Conservation (phyloP, 2,888 invertebrate species). For the Tetragonisca angustula region DNA sequence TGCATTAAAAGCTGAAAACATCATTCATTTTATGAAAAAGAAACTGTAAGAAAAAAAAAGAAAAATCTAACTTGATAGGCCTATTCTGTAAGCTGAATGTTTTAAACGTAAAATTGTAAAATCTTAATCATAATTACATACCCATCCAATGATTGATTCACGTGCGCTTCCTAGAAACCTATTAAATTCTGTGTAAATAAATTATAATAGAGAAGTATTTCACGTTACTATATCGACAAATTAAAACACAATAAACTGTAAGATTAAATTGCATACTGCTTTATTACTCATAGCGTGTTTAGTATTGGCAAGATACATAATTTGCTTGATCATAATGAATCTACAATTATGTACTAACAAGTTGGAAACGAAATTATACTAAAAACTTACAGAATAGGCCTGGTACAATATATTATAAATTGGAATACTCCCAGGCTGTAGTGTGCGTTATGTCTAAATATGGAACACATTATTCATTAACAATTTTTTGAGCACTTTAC, state of each 20-base stretch:
- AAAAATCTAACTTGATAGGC: constrained; percentile 70
- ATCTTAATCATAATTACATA: constrained; percentile 76
- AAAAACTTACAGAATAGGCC: constrained; percentile 82
- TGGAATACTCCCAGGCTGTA: constrained; percentile 65
- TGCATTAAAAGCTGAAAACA: constrained; percentile 15
- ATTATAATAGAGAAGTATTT: constrained; percentile 15
- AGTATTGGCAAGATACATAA: constrained; percentile 82
- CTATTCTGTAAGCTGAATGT: constrained; percentile 80
- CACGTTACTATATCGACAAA: constrained; percentile 37
- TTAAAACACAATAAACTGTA: constrained; percentile 63
- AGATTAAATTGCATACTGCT: constrained; percentile 77
- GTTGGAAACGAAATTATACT: constrained; percentile 56
- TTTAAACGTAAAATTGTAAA: constrained; percentile 28
- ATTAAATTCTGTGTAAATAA: constrained; percentile 36
- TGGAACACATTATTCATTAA: constrained; percentile 53
- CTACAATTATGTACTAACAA: constrained; percentile 58
- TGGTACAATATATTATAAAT: constrained; percentile 71
- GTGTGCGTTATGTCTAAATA: constrained; percentile 65
- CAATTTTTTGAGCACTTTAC: constrained; percentile 56
- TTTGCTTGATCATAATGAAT: constrained; percentile 68
- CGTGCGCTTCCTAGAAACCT: constrained; percentile 51
- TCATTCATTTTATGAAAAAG: constrained; percentile 2
- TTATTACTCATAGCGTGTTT: constrained; percentile 77
- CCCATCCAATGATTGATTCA: constrained; percentile 70
- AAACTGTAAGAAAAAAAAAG: background rate